These are phyloP conservation scores for Periophthalmus modestus DNA, from an alignment of 2,113 vertebrate genomes.

Conservation along the genomic window DNA sequence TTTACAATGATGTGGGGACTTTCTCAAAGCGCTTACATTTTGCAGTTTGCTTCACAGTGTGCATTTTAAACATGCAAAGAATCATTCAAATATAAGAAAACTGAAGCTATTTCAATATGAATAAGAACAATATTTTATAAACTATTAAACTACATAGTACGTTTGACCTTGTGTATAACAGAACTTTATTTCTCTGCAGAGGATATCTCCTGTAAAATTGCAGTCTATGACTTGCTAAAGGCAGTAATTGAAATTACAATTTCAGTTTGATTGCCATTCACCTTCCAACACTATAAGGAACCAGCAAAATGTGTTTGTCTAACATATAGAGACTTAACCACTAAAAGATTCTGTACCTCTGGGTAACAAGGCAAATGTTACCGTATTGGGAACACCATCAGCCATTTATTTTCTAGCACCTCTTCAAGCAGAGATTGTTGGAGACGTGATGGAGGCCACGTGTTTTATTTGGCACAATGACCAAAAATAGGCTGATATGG, in stretches of 20 bases:
- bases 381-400: conserved; percentile 28
- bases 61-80: neutral
- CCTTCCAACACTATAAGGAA: neutral
- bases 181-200: too few species aligned
- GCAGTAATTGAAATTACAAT: too few species aligned
- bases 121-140: neutral
- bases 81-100: neutral
- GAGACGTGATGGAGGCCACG: conserved; percentile 11
- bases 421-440: conserved; percentile 39
- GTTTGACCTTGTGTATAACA: too few species aligned
- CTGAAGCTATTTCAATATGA: neutral
- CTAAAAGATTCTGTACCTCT: conserved; percentile 10
- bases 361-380: conserved; percentile 20
- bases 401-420: conserved; percentile 37
- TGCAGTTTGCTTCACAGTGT: neutral
- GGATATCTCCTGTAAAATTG: too few species aligned
- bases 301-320: neutral
- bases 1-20: conserved; percentile 7
- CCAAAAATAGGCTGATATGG: conserved; percentile 5
- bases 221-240: too few species aligned
- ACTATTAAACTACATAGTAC: too few species aligned
- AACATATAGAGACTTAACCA: conserved; percentile 44
- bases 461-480: conserved; percentile 7
- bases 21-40: neutral
- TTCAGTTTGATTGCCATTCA: too few species aligned